Evolutionary conservation across 2,888 invertebrate species (phyloP).

Genomic region (Platypus cylindrus): DNA sequence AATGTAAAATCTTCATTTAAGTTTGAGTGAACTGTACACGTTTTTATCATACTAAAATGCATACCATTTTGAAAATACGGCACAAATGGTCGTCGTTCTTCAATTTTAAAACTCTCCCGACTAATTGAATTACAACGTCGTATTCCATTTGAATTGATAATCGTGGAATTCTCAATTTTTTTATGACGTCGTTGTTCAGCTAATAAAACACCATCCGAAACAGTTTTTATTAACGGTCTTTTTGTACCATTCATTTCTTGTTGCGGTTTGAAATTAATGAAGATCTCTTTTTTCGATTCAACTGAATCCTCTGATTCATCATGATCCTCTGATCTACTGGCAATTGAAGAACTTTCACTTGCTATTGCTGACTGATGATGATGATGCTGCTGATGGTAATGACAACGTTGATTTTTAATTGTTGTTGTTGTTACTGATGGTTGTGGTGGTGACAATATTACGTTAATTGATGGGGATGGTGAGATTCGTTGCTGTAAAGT

Average conservation of each 20-base stretch:
- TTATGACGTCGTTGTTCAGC: conserved; percentile 42
- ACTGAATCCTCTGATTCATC: conserved; percentile 32
- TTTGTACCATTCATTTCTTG: conserved; percentile 35
- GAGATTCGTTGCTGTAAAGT: conserved; percentile 4
- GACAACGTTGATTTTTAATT: too few relatives aligned
- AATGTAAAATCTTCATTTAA: too few relatives aligned
- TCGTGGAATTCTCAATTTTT: conserved; percentile 35
- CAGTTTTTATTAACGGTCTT: conserved; percentile 53
- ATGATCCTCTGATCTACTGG: conserved; percentile 29
- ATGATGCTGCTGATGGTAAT: too few relatives aligned
- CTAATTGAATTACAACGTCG: conserved; percentile 44
- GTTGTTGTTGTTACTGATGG: too few relatives aligned
- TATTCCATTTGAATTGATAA: conserved; percentile 33
- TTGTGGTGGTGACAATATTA: too few relatives aligned
- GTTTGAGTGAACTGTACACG: too few relatives aligned
- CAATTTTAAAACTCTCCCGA: conserved; percentile 41
- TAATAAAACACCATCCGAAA: conserved; percentile 70
- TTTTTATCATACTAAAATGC: not conserved
- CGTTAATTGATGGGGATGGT: too few relatives aligned
- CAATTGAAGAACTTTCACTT: conserved; percentile 30
- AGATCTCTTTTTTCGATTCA: conserved; percentile 59
- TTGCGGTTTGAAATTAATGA: conserved; percentile 77
- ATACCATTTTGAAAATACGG: conserved; percentile 37
- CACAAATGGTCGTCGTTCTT: conserved; percentile 24
- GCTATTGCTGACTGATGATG: too few relatives aligned